Percentiles rank a stretch among this genome's conserved stretches.
phyloP scores from a whole-genome alignment of 2,113 vertebrate genomes.

The Bombycilla garrulus region DNA sequence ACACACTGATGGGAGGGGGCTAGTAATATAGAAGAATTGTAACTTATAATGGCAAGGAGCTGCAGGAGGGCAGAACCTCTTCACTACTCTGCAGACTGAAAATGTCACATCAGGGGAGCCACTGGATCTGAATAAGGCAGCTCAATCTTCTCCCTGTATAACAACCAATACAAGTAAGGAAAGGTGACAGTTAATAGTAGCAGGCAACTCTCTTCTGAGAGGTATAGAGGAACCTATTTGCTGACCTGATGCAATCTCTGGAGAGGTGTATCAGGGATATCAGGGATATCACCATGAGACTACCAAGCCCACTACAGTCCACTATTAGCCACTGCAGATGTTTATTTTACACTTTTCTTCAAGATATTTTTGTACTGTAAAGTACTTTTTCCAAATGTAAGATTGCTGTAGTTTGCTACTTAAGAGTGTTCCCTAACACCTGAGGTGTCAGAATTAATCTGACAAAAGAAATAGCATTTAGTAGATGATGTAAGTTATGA shows the following conservation, averaged over 20 bases:
- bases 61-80: not conserved
- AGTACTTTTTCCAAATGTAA: not conserved
- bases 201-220: not conserved
- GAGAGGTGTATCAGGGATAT: no score
- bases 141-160: not conserved
- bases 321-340: not conserved
- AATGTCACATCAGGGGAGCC: not conserved
- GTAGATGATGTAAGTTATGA: not conserved
- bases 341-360: not conserved
- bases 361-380: not conserved
- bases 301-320: not conserved
- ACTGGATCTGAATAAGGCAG: not conserved
- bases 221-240: not conserved
- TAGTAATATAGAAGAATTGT: not conserved
- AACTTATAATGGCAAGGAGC: not conserved
- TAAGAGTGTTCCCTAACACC: not conserved
- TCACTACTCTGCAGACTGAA: not conserved
- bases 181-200: not conserved
- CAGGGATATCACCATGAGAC: not conserved
- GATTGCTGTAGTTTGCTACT: not conserved
- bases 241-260: not conserved
- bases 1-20: not conserved
- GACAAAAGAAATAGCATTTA: not conserved
- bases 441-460: not conserved
- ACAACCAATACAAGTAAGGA: not conserved